These are phyloP conservation scores for Callinectes sapidus DNA, from an alignment of 2,888 invertebrate species.

Conservation along the genomic window DNA sequence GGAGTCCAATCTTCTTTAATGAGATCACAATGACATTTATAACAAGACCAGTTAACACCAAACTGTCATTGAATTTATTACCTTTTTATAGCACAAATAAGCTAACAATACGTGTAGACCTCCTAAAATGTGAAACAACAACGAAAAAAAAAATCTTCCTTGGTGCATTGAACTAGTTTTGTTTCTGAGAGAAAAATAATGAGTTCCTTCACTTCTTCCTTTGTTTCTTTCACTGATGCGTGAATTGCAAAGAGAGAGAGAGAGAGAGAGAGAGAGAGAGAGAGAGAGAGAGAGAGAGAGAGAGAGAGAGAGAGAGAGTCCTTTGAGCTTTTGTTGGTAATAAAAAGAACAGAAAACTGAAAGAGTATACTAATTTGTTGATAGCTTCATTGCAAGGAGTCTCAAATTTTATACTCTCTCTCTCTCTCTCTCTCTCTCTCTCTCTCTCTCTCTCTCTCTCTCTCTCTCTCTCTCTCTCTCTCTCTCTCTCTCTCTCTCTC, in stretches of 20 bases:
- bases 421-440: no score
- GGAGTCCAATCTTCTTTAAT: no score
- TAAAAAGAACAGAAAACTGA: background rate
- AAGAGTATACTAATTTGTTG: background rate
- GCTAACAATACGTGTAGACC: no score
- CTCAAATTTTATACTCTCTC: background rate
- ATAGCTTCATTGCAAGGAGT: background rate
- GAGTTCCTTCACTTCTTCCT: no score
- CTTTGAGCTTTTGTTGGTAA: background rate
- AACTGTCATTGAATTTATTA: no score
- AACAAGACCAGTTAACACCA: no score
- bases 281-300: slow-evolving; percentile 12
- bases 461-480: background rate
- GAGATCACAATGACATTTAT: no score
- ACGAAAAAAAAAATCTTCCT: no score
- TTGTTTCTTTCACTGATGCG: background rate
- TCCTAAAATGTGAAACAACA: background rate
- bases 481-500: slow-evolving; percentile 17
- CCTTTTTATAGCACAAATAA: no score
- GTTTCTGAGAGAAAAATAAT: no score
- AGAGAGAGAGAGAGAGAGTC: slow-evolving; percentile 11
- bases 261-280: slow-evolving; percentile 25
- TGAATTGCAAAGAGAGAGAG: background rate
- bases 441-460: background rate
- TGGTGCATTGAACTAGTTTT: no score